Evolutionary conservation across 2,797 vertebrate genomes (phyloP).

Genomic region (Tragelaphus eurycerus): DNA sequence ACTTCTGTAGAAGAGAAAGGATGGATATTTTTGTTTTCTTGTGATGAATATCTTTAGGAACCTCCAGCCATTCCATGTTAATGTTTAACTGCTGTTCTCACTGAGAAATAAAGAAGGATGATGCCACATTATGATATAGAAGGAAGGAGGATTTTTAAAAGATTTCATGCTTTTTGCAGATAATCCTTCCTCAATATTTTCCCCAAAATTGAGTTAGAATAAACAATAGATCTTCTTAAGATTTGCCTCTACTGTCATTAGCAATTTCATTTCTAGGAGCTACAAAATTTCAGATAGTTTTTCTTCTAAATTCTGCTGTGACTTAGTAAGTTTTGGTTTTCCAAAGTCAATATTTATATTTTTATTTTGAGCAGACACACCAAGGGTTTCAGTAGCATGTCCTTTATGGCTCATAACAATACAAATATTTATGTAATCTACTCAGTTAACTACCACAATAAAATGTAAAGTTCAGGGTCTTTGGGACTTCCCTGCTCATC

Average conservation of each 20-base stretch:
- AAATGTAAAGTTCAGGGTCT: conserved; percentile 7
- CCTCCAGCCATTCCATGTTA: background rate
- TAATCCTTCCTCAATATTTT: background rate
- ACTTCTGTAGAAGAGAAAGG: background rate
- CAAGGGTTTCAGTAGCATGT: background rate
- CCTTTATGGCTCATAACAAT: background rate
- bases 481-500: background rate
- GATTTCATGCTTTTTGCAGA: background rate
- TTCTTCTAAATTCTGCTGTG: background rate
- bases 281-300: background rate
- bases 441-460: background rate
- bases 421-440: conserved; percentile 34
- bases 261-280: background rate
- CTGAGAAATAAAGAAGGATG: conserved; percentile 5
- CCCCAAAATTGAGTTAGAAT: background rate
- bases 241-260: background rate
- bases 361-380: background rate
- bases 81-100: conserved; percentile 10
- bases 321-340: conserved; percentile 5
- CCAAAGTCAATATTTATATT: background rate
- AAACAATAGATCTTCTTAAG: conserved; percentile 1
- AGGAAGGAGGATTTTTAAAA: background rate
- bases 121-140: background rate
- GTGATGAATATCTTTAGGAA: background rate
- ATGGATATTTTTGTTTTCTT: background rate